phyloP scores from a whole-genome alignment of 1,140 invertebrate species.

The Xylocopa sonorina region DNA sequence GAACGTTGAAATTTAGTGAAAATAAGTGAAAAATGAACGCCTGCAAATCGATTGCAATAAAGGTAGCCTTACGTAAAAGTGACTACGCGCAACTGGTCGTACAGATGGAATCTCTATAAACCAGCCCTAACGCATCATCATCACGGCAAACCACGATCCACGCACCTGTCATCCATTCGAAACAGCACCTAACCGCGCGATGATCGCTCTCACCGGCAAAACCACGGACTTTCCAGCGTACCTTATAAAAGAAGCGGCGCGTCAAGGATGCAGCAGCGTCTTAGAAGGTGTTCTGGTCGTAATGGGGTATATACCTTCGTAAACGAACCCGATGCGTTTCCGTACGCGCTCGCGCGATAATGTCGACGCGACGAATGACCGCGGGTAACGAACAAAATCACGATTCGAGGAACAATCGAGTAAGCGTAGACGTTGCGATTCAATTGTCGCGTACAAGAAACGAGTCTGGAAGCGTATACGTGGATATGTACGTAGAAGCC shows the following conservation, averaged over 20 bases:
- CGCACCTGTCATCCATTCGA: background rate
- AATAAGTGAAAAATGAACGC: too few species aligned
- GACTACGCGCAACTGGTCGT: too few species aligned
- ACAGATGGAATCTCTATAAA: too few species aligned
- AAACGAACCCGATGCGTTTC: conserved; percentile 18
- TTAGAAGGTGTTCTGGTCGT: background rate
- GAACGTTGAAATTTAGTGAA: too few species aligned
- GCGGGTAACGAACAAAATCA: conserved; percentile 56
- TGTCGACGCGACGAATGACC: conserved; percentile 33
- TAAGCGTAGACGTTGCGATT: conserved; percentile 50
- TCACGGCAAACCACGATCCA: background rate
- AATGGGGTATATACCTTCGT: background rate
- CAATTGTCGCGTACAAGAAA: conserved; percentile 55
- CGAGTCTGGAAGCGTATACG: conserved; percentile 38
- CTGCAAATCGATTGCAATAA: too few species aligned
- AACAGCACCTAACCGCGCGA: conserved; percentile 14
- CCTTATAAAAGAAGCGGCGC: conserved; percentile 34
- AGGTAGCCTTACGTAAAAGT: too few species aligned
- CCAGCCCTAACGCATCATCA: background rate
- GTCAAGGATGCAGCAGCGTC: background rate
- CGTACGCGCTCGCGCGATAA: conserved; percentile 14
- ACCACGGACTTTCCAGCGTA: conserved; percentile 2
- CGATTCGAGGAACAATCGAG: conserved; percentile 65
- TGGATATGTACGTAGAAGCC: conserved; percentile 51
- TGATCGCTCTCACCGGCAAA: too few species aligned